Evolutionary conservation across 2,888 invertebrate genomes (phyloP).

Genomic region (Junonia oenone): DNA sequence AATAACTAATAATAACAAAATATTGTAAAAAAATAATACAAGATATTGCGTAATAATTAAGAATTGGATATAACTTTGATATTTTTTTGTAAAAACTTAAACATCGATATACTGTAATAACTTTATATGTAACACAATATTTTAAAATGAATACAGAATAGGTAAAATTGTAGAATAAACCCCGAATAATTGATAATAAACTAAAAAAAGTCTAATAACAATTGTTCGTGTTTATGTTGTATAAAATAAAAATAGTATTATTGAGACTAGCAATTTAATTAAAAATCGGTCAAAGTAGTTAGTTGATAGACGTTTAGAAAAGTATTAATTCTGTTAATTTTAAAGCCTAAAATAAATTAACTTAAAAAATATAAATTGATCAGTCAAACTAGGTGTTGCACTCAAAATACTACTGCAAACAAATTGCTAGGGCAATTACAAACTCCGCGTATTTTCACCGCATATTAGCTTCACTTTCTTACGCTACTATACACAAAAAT

Average conservation of each 20-base stretch:
- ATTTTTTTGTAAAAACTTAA: too few relatives aligned
- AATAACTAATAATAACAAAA: too few relatives aligned
- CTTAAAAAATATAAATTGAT: slow-evolving; percentile 5
- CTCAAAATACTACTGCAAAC: slow-evolving; percentile 53
- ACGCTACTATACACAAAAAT: background rate
- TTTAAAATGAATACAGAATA: background rate
- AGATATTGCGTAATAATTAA: too few relatives aligned
- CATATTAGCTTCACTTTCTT: slow-evolving; percentile 11
- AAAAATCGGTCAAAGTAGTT: slow-evolving; percentile 49
- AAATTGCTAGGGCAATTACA: slow-evolving; percentile 29
- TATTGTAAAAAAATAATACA: too few relatives aligned
- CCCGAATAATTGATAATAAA: slow-evolving; percentile 2
- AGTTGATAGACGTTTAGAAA: slow-evolving; percentile 23
- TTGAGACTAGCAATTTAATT: slow-evolving; percentile 75
- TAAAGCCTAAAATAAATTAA: slow-evolving; percentile 13
- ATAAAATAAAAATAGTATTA: slow-evolving; percentile 9
- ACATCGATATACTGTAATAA: background rate
- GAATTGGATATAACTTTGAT: too few relatives aligned
- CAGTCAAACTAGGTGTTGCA: slow-evolving; percentile 5
- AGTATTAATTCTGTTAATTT: slow-evolving; percentile 8
- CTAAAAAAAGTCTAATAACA: background rate
- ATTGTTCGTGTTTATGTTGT: background rate
- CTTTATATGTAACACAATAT: background rate
- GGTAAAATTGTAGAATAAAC: background rate
- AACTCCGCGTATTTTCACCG: too few relatives aligned